Conservation (phyloP, 2,888 invertebrate genomes). For the Pimpla rufipes region DNA sequence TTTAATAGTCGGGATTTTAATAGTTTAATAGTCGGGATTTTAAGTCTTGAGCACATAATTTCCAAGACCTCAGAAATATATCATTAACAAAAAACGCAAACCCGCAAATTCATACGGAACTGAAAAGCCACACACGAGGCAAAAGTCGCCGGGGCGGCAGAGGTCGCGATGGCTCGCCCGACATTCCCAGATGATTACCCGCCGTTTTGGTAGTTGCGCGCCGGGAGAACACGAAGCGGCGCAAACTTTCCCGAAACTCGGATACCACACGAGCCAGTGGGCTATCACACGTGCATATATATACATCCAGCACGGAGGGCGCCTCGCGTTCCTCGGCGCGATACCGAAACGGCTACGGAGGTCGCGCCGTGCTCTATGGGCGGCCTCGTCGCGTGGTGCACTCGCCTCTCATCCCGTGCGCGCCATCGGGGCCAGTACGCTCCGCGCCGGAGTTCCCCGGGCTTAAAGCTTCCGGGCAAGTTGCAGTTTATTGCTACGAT, state of each 20-base stretch:
- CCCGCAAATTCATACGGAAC: no score
- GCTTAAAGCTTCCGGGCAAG: constrained; percentile 64
- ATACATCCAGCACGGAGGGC: no score
- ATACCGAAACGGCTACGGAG: constrained; percentile 30
- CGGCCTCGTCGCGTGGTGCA: constrained; percentile 29
- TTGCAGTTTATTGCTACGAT: constrained; percentile 68
- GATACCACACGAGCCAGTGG: background rate
- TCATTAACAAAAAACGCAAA: no score
- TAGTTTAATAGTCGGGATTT: no score
- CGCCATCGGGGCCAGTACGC: constrained; percentile 5
- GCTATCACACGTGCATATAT: background rate
- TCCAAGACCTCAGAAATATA: no score
- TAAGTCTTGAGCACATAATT: no score
- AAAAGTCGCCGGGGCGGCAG: no score
- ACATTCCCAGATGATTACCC: constrained; percentile 14
- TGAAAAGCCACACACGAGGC: no score
- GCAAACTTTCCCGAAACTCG: constrained; percentile 7
- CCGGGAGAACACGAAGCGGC: background rate
- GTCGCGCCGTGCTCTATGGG: constrained; percentile 12
- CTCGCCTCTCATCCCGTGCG: background rate
- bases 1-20: no score
- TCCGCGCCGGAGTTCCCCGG: constrained; percentile 11
- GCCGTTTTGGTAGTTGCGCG: background rate
- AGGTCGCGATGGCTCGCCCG: background rate
- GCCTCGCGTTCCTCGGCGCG: background rate